Conservation (phyloP, 2,888 invertebrate genomes). For the Thalpophila matura region DNA sequence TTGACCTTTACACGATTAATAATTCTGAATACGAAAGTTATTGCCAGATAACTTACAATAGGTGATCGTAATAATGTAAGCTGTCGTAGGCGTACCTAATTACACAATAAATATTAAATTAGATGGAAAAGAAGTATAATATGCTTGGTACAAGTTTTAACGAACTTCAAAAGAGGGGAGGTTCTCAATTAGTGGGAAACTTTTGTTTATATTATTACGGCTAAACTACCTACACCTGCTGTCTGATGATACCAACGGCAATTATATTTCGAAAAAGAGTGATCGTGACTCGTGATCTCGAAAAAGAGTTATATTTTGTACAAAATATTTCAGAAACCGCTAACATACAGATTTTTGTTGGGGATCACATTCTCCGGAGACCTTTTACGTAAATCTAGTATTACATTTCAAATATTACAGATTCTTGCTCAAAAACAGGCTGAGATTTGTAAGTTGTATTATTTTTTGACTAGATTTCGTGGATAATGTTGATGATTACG, state of each 20-base stretch:
- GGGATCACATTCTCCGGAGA: constrained; percentile 24
- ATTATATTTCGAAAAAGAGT: no score
- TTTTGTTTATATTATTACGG: no score
- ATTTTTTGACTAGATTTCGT: constrained; percentile 8
- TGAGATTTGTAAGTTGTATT: constrained; percentile 21
- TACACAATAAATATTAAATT: no score
- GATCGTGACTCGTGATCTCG: no score
- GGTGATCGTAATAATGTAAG: background rate
- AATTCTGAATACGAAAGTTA: background rate
- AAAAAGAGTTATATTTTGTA: background rate
- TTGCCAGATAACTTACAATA: background rate
- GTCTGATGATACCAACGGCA: no score
- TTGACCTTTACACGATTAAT: background rate
- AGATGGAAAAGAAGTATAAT: no score
- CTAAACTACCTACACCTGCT: no score
- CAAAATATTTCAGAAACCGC: constrained; percentile 29
- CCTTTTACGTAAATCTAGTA: constrained; percentile 31
- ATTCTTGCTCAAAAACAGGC: constrained; percentile 32
- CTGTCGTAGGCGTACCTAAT: background rate
- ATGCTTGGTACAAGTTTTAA: no score
- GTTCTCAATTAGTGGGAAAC: no score
- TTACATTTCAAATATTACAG: constrained; percentile 46
- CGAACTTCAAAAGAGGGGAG: no score
- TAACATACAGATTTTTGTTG: constrained; percentile 22
- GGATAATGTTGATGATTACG: constrained; percentile 11